Evolutionary conservation across 2,888 invertebrate species (phyloP), one percentile per base, ranked within the genome.

Genomic region (Erebia aethiops): DNA sequence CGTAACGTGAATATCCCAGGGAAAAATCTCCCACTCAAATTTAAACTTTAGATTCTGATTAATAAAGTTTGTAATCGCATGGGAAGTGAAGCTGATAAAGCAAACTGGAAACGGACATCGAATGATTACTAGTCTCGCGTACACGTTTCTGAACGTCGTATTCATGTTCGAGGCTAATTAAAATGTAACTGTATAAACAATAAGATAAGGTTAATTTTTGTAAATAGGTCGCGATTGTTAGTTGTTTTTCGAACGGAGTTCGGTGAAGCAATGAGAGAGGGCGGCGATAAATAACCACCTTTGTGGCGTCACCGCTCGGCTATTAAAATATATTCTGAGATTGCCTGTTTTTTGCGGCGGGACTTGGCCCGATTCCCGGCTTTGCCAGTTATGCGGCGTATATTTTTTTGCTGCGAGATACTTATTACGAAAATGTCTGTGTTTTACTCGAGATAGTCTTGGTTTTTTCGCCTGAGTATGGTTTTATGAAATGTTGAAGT

Each of bases 261-360:
- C 83, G 84, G 82, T 81, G 86, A 90, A 88, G 92, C 92, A 92
- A 92, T 91, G 92, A 91, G 91, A 92, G 92, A 93, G 92, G 92
- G 92, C 92, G 92, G 87, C 90, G 90, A 93, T 92, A 92, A 92
- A 92, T 92, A 90, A 92, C 91, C 90, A 90, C 91, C 92, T 93
- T 92, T 91, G 91, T 88, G 89, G 89, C 89, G 89, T 91, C 92
- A 90, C 90, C 91, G 91, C 87, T 84, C 84, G 84, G 88, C 90
- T 90, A 90, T 92, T 92, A 90, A 91, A 92, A 91, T 89, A 87
- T 89, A 89, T 90, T 91, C 88, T 79, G 88, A 91, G 91, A 91
- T 90, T 90, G 87, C 86, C 84, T 83, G 85, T 88, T 92, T 90
- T 91, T 91, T 91, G 87, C 84, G 82, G 80, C 80, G 77, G 79